Base-by-base conservation (phyloP, 2,113 vertebrate genomes). In the Galeopterus variegatus region DNA sequence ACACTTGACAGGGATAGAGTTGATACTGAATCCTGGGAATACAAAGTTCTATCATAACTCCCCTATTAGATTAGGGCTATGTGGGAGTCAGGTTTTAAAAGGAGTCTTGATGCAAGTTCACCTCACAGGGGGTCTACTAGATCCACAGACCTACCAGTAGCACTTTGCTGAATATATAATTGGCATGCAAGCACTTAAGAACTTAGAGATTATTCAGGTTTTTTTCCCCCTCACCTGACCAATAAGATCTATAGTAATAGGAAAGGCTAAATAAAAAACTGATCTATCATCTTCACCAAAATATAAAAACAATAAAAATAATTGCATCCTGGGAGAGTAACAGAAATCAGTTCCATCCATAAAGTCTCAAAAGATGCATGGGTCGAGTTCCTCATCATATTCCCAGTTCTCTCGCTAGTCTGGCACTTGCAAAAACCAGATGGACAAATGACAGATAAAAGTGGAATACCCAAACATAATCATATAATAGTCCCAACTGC, bases 61-160 rank as follows among this genome's bases (percentile, higher is more conserved):
- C 11, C 9, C 5, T 41, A 12, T 26, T 18, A 50, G 11, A 64
- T 31, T 31, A 72, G 6, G 28, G 3, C 1, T 70, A 58, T 28
- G 26, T 41, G 17, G 3, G 23, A 67, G 41, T 67, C 3, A 58
- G 45, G 8, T 76, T 82, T 76, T 67, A n/a, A 31, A 24, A n/a
- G 33, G 2, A 18, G 4, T 14, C 6, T 50, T 58, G 18, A 50
- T 10, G 7, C 13, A 58, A 7, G 31, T 19, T 8, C 12, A 36
- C 65, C 1, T 58, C 28, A 56, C 48, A 18, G 4, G 58, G 6
- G 2, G 0, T 26, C 10, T 9, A 21, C 1, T 73, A 33, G 21
- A 48, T 56, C 12, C n/a, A 73, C n/a, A 26, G 0, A 6, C 9
- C 9, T 54, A 80, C 21, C 48, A 1, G 11, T 2, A 76, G 18